Evolutionary conservation across 2,888 invertebrate genomes (phyloP).

Genomic region (Homarus gammarus): DNA sequence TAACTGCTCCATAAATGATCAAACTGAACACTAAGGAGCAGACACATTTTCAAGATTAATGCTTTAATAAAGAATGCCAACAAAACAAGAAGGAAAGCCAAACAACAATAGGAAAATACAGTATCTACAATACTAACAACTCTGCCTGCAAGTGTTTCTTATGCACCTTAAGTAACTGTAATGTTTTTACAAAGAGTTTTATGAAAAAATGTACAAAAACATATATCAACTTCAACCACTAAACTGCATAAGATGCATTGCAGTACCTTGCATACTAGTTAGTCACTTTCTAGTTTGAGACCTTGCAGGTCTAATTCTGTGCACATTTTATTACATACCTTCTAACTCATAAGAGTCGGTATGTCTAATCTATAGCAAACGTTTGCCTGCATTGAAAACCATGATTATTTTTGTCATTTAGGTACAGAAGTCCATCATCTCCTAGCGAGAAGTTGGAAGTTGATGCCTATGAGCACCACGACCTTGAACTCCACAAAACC

Average conservation of each 20-base stretch:
- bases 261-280: constrained; percentile 53
- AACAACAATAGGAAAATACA: constrained; percentile 40
- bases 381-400: neutral
- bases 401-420: neutral
- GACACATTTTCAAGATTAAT: constrained; percentile 14
- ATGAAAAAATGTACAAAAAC: constrained; percentile 61
- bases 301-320: constrained; percentile 10
- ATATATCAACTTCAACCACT: constrained; percentile 34
- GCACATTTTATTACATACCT: too few relatives aligned
- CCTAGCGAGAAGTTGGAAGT: constrained; percentile 44
- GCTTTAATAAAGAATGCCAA: constrained; percentile 20
- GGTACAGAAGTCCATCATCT: neutral
- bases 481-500: constrained; percentile 15
- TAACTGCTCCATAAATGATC: neutral
- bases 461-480: constrained; percentile 26
- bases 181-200: constrained; percentile 29
- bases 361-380: neutral
- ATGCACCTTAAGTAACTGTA: constrained; percentile 19
- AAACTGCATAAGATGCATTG: constrained; percentile 50
- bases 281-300: constrained; percentile 44
- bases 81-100: constrained; percentile 48
- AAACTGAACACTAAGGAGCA: constrained; percentile 33
- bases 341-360: too few relatives aligned
- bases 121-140: constrained; percentile 58
- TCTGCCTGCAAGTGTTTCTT: constrained; percentile 56